Base-by-base conservation (phyloP, 2,888 invertebrate genomes). In the Hemistola chrysoprasaria region DNA sequence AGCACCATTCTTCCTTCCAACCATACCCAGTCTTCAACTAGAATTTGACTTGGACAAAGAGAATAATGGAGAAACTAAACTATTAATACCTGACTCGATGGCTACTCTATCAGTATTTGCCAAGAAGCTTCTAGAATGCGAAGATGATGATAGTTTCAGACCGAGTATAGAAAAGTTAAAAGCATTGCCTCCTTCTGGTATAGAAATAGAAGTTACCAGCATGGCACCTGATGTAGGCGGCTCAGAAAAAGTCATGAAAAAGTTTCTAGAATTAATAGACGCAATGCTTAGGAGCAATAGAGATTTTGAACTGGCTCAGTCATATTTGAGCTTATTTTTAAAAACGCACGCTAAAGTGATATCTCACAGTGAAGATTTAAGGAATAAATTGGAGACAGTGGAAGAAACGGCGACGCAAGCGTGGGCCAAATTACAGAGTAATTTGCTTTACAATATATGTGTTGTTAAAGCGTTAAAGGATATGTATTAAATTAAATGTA, bases 1-100 rank as follows among this genome's bases (percentile, higher is more conserved):
- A 0, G 98, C 98, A 0, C 99, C 99, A 0, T 99, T 99, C 88
- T 99, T 99, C 74, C 85, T 99, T 33, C 98, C 98, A 0, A 98
- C 98, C 0, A 90, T 98, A 39, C 92, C 96, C 0, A 94, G 95
- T 1, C 84, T 97, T 8, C 93, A 95, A 57, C 80, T 96, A 3
- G 93, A 94, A 70, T 98, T 98, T 74, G 95, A 95, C 70, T 71
- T 95, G 1, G 86, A 90, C 2, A 78, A 90, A 38, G 76, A 80
- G 0, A 79, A 83, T 16, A 72, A 68, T 6, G 60, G 78, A 1
- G 68, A 74, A 1, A 91, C 90, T 3, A 92, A 91, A 64, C 59
- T 94, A 2, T 56, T 92, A 20, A 84, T 89, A 30, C 90, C 92
- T 1, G 83, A 91, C 6, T 88, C 90, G 8, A 80, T 95, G 11